Percentiles rank a stretch among this genome's conserved stretches.
Evolutionary conservation across 2,888 invertebrate species (phyloP).

Genomic region (Toxonevra muliebris): DNA sequence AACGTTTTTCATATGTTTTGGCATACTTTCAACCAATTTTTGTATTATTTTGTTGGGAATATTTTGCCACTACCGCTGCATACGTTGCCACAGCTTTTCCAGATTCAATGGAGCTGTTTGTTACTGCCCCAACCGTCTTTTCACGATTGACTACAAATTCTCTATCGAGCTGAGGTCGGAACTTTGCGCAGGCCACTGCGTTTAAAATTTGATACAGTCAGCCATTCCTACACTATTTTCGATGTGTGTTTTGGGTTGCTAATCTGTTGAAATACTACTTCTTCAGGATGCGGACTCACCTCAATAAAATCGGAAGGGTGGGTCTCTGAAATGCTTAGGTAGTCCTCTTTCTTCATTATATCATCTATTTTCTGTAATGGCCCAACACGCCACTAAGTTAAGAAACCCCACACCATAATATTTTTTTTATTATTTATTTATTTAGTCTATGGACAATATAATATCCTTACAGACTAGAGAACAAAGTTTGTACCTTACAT

Average conservation of each 20-base stretch:
- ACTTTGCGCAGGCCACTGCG: too few relatives aligned
- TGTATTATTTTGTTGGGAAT: constrained; percentile 22
- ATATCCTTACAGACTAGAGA: too few relatives aligned
- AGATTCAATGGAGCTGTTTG: constrained; percentile 17
- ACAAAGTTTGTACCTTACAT: too few relatives aligned
- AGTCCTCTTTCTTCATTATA: constrained; percentile 13
- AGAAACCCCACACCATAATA: constrained; percentile 24
- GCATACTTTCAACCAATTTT: constrained; percentile 29
- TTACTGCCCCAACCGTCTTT: constrained; percentile 12
- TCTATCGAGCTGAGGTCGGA: constrained; percentile 17
- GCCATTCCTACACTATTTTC: too few relatives aligned
- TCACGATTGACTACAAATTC: constrained; percentile 19
- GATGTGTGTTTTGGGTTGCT: too few relatives aligned
- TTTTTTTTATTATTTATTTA: too few relatives aligned
- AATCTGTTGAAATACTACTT: too few relatives aligned
- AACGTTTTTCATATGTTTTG: constrained; percentile 21
- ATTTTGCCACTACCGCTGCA: constrained; percentile 17
- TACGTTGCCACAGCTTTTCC: constrained; percentile 11
- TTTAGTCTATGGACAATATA: too few relatives aligned
- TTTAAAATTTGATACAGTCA: too few relatives aligned
- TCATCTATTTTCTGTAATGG: constrained; percentile 22
- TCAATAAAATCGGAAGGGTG: constrained; percentile 22
- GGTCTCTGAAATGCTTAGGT: constrained; percentile 17
- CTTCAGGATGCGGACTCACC: constrained; percentile 7
- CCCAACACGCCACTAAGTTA: constrained; percentile 24